Percentiles rank a stretch among this genome's conserved stretches.
Evolutionary conservation across 2,888 invertebrate species (phyloP).

Genomic region (Heliothis peltigera): DNA sequence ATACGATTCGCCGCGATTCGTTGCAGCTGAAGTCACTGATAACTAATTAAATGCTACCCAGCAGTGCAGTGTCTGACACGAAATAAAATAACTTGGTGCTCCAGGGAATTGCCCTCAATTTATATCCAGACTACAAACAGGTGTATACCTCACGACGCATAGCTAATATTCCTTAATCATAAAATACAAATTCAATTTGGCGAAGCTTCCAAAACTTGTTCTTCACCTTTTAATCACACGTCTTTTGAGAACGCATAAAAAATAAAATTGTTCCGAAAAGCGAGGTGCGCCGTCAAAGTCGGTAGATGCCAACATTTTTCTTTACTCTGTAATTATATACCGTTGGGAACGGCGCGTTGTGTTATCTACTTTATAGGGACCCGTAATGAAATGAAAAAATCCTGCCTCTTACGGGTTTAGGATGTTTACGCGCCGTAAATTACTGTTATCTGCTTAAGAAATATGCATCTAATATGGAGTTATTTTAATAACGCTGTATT

Average conservation of each 20-base stretch:
- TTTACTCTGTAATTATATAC: slow-evolving; percentile 63
- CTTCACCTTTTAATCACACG: slow-evolving; percentile 53
- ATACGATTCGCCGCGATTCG: no score
- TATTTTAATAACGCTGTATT: slow-evolving; percentile 55
- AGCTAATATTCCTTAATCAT: slow-evolving; percentile 34
- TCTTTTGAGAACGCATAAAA: slow-evolving; percentile 50
- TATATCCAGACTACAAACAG: not conserved
- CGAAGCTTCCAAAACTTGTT: slow-evolving; percentile 42
- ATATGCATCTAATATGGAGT: slow-evolving; percentile 62
- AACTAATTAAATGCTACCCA: no score
- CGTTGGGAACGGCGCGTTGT: slow-evolving; percentile 54
- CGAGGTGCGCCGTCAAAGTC: slow-evolving; percentile 51
- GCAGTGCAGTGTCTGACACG: no score
- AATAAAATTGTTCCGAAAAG: slow-evolving; percentile 51
- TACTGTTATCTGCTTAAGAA: slow-evolving; percentile 62
- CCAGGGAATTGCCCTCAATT: not conserved
- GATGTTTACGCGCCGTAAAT: slow-evolving; percentile 62
- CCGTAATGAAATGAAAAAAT: slow-evolving; percentile 66
- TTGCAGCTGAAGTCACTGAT: no score
- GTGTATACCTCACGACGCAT: not conserved
- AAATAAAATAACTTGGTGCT: no score
- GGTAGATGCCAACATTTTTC: slow-evolving; percentile 56
- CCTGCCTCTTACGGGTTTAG: slow-evolving; percentile 60
- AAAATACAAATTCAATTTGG: slow-evolving; percentile 49
- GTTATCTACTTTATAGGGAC: slow-evolving; percentile 64